Base-by-base conservation (phyloP, 2,888 invertebrate species). In the Abrostola triplasia region DNA sequence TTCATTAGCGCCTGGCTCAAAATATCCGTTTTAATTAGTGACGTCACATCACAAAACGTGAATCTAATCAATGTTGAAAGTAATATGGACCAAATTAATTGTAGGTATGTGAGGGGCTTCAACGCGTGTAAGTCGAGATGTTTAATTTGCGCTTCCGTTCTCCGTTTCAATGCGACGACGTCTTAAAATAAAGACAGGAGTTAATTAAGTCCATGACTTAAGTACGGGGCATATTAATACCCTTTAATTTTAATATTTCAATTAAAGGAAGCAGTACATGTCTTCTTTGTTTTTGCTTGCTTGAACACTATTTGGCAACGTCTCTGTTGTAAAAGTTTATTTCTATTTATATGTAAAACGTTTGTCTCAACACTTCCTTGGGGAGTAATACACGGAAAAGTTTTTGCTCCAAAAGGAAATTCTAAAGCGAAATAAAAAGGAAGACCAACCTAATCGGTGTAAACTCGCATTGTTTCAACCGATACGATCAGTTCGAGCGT, bases 111-210 rank as follows among this genome's bases (percentile, higher is more conserved):
- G 51, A 9, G 41, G 56, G 57, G 49, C 63, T 60, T 60, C 71
- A 66, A 61, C 69, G 73, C 59, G 50, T 68, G 70, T 75, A 61
- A 61, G 58, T 36, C 42, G 57, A 66, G 73, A 75, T 62, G 69
- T 76, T 75, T 76, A 76, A 75, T 75, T 75, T 76, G 75, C 76
- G 61, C 62, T 76, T 68, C 73, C 76, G 76, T 36, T 74, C 54
- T 12, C 13, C 57, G 59, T 42, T 54, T 70, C 59, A 69, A 57
- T 71, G 53, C 53, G 59, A 65, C 65, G 62, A 64, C 59, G 58
- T 72, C 73, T 76, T 64, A 55, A 70, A 75, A 76, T 75, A 52
- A 76, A 69, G 73, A 69, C 64, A 60, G 64, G 68, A 72, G 54
- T 75, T 75, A 65, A 76, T 75, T 76, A 72, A 76, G 56, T 59